Evolutionary conservation across 1,140 invertebrate genomes (phyloP), one percentile per base, ranked within the genome.

Genomic region (Papilio glaucus): DNA sequence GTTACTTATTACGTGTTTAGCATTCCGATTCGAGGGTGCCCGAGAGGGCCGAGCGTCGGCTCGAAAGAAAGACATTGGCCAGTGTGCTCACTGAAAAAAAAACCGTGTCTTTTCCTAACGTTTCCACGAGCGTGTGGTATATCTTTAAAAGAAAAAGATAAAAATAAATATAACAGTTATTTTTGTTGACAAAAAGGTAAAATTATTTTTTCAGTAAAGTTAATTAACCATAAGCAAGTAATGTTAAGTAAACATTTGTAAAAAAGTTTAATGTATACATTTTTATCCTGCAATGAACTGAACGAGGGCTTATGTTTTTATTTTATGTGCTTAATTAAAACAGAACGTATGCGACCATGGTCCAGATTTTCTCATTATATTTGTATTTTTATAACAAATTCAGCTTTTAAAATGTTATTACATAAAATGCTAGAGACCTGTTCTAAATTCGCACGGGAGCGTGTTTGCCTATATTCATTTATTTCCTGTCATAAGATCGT

Each of bases 271-370:
- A 49, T 10, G 9, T 21, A 49, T 18, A 21, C 6, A 7, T 41
- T 41, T 49, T 49, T 49, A 49, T 21, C 45, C 45, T 18, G 45
- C 45, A 49, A 49, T 49, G 15, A 49, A 49, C 45, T 21, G 45
- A 18, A 49, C 21, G 15, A 21, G 15, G 45, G 45, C 45, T 49
- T 49, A 49, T 21, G 6, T 49, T 49, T 49, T 49, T 49, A 18
- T 49, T 49, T 49, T 21, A 9, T 8, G 45, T 15, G 45, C 45
- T 49, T 49, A 21, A 49, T 18, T 49, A 21, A 49, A 49, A 18
- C 45, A 21, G 7, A 21, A 49, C 8, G 45, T 21, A 21, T 21
- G 45, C 8, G 8, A 9, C 8, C 21, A 41, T 9, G 9, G 45
- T 8, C 21, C 18, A 49, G 2, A 6, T 33, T 33, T 33, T 33